Evolutionary conservation across 2,888 invertebrate species (phyloP), one percentile per base, ranked within the genome.

Genomic region (Deilephila elpenor): DNA sequence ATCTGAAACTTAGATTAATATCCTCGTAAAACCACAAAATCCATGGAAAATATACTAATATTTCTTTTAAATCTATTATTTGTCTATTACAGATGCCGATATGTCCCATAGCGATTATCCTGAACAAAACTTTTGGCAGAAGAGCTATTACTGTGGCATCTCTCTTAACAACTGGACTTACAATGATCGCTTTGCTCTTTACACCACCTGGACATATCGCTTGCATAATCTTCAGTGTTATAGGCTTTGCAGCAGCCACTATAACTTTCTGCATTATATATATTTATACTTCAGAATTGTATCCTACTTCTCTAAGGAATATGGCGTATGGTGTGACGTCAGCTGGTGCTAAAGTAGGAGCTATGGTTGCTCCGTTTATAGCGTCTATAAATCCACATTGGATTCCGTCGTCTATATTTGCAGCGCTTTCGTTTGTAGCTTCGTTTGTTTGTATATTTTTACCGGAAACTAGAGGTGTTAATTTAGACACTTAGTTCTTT

Each of bases 391-490:
- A 77, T 17, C 90, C 89, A 14, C 83, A 82, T 73, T 91, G 90
- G 90, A 77, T 89, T 61, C 87, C 90, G 0, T 87, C 89, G 0
- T 59, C 88, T 3, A 77, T 88, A 44, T 89, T 90, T 79, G 84
- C 86, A 32, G 62, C 83, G 7, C 67, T 87, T 14, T 83, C 88
- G 3, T 79, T 89, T 59, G 34, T 85, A 59, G 87, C 85, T 5
- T 80, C 82, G 0, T 7, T 80, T 0, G 82, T 84, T 74, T 88
- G 86, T 79, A 70, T 85, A 17, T 72, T 84, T 3, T 76, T 91
- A 37, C 89, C 89, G 17, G 91, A 90, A 78, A 90, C 89, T 5
- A 90, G 86, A 80, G 88, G 88, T 0, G 79, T 73, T 6, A 82
- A 80, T 72, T 84, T 90, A 56, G 17, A 60, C 61, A 19, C 20